A percentile compares a stretch with the other conserved stretches of the same genome.
These are phyloP conservation scores for Megaceryle torquata DNA, from an alignment of 2,113 vertebrate species.

Conservation along the genomic window DNA sequence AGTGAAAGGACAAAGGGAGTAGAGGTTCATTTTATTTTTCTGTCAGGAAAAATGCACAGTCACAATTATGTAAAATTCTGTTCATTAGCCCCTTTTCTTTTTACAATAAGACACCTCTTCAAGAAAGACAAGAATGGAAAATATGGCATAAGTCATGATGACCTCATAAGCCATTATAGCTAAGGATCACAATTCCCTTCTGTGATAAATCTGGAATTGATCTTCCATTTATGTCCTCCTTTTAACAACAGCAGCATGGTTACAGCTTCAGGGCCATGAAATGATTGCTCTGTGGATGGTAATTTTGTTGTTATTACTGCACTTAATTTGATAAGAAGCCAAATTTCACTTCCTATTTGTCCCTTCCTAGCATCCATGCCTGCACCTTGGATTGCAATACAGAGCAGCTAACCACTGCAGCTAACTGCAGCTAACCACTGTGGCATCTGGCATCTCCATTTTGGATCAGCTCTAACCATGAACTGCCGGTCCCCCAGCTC, in stretches of 20 bases:
- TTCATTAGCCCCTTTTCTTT: slow-evolving; percentile 32
- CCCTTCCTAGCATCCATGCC: background rate
- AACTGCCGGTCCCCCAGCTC: background rate
- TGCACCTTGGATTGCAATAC: background rate
- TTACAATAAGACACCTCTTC: slow-evolving; percentile 33
- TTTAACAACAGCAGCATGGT: background rate
- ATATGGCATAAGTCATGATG: background rate
- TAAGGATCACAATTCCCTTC: slow-evolving; percentile 28
- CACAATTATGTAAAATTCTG: slow-evolving; percentile 29
- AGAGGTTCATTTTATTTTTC: background rate
- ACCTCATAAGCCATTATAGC: slow-evolving; percentile 44
- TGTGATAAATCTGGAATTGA: slow-evolving; percentile 43
- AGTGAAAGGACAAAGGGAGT: background rate
- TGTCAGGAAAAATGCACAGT: slow-evolving; percentile 31
- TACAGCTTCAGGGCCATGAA: background rate
- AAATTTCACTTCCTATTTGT: background rate
- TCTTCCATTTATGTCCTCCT: slow-evolving; percentile 29
- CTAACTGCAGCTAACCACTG: background rate
- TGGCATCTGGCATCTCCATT: background rate
- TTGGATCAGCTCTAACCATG: background rate
- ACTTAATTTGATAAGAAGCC: background rate
- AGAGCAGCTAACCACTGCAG: background rate
- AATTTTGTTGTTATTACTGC: background rate
- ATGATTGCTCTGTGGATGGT: background rate
- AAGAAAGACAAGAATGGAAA: slow-evolving; percentile 34